These are phyloP conservation scores for Caradrina clavipalpis DNA, from an alignment of 2,888 invertebrate genomes.

Conservation along the genomic window DNA sequence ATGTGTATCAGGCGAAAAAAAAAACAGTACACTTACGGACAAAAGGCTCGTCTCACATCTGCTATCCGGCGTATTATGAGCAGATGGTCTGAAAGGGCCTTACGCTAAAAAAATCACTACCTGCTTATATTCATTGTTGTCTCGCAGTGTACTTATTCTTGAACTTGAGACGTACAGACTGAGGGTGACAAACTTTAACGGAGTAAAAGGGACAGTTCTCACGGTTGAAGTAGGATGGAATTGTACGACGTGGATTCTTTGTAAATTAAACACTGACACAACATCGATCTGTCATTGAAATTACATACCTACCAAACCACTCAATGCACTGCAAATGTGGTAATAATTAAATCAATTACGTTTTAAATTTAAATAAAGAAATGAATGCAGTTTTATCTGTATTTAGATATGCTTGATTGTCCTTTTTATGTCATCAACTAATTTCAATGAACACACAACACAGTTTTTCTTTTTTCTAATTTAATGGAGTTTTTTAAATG, in stretches of 20 bases:
- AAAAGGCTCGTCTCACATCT: conserved; percentile 83
- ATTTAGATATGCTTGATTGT: too few species aligned
- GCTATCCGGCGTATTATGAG: conserved; percentile 79
- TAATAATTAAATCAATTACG: too few species aligned
- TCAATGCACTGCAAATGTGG: too few species aligned
- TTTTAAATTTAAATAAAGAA: too few species aligned
- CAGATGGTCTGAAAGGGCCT: conserved; percentile 80
- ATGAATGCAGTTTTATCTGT: too few species aligned
- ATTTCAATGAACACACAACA: too few species aligned
- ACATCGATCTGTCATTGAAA: too few species aligned
- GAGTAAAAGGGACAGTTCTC: conserved; percentile 53
- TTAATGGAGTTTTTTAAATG: too few species aligned
- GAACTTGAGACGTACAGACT: conserved; percentile 75
- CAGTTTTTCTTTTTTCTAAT: too few species aligned
- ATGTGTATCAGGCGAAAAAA: conserved; percentile 72
- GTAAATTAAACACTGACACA: too few species aligned
- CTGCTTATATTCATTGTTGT: conserved; percentile 76
- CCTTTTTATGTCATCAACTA: too few species aligned
- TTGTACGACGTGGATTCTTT: not conserved
- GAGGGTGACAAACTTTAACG: conserved; percentile 47
- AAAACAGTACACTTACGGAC: conserved; percentile 67
- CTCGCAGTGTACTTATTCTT: conserved; percentile 74
- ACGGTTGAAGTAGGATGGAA: conserved; percentile 19
- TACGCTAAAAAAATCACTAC: conserved; percentile 82
- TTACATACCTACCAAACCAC: too few species aligned